Evolutionary conservation across 2,113 vertebrate species (phyloP), one percentile per base, ranked within the genome.

Genomic region (Callaeas wilsoni): DNA sequence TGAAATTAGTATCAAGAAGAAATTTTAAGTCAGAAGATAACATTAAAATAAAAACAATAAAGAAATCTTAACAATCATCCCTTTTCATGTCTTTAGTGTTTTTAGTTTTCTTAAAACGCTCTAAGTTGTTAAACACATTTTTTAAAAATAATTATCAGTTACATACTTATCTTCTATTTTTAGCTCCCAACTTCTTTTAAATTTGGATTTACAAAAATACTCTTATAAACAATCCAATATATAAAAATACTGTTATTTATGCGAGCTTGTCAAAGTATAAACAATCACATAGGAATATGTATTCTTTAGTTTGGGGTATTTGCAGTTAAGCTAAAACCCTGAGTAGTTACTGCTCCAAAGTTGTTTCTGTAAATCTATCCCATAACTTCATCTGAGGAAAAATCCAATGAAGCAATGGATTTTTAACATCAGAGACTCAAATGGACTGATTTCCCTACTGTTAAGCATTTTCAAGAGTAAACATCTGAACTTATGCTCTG

Each of bases 381-480:
- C 22, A 56, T 52, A 86, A 68, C 7, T 79, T 71, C 67, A 85
- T 90, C 73, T 20, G 15, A 68, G 12, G 55, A 56, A 86, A 84
- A 96, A 80, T 83, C 53, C 59, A 74, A 32, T 68, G 67, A 83
- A 88, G 13, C 26, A 88, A 32, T 49, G 13, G 49, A 50, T 33
- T 94, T 91, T 63, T 50, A 88, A 90, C 37, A 79, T 86, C 53
- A 83, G 67, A 64, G 20, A 17, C 29, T 83, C 32, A 55, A 26
- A 85, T 56, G 26, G 60, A 79, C 82, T 79, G 77, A 53, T 88
- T 88, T 60, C 30, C 25, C 11, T 68, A 42, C 18, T 71, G 14
- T 41, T 37, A 84, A 76, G n/a, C 39, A 57, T 74, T 90, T 90
- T 79, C 55, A 91, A 44, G 49, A 80, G 32, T 55, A 96, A 88